Percentiles rank a stretch among this genome's conserved stretches.
Evolutionary conservation across 1,140 invertebrate species (phyloP).

Genomic region (Ditylenchus dipsaci): DNA sequence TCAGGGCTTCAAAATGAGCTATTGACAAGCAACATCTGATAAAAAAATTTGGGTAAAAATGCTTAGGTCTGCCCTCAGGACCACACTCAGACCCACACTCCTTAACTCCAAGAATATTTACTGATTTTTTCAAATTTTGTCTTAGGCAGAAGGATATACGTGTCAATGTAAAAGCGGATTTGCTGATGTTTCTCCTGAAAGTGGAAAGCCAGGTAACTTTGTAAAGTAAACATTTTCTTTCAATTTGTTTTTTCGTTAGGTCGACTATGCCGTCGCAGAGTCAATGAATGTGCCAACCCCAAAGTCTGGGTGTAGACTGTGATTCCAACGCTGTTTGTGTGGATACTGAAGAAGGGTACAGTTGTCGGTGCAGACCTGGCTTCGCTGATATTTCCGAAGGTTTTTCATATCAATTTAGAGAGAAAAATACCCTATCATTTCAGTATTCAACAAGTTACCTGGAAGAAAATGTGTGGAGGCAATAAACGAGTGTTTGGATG

Average conservation of each 20-base stretch:
- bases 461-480: constrained; percentile 63
- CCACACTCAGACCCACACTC: too few relatives aligned
- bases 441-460: constrained; percentile 49
- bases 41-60: too few relatives aligned
- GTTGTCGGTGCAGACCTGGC: constrained; percentile 53
- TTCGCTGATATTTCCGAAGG: constrained; percentile 57
- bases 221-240: too few relatives aligned
- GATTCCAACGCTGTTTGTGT: constrained; percentile 54
- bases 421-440: too few relatives aligned
- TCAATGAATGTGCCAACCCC: constrained; percentile 52
- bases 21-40: too few relatives aligned
- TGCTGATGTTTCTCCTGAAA: constrained; percentile 49
- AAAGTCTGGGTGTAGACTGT: constrained; percentile 49
- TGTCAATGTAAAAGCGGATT: constrained; percentile 52
- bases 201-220: constrained; percentile 31
- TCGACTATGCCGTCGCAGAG: constrained; percentile 43
- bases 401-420: too few relatives aligned
- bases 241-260: constrained; percentile 1
- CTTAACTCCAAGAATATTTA: too few relatives aligned
- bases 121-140: too few relatives aligned
- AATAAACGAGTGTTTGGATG: constrained; percentile 78
- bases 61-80: too few relatives aligned
- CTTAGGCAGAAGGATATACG: constrained; percentile 52
- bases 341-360: constrained; percentile 53
- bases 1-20: too few relatives aligned